Percentiles rank a stretch among this genome's conserved stretches.
Evolutionary conservation across 1,140 invertebrate species (phyloP).

Genomic region (Drosophila navojoa): DNA sequence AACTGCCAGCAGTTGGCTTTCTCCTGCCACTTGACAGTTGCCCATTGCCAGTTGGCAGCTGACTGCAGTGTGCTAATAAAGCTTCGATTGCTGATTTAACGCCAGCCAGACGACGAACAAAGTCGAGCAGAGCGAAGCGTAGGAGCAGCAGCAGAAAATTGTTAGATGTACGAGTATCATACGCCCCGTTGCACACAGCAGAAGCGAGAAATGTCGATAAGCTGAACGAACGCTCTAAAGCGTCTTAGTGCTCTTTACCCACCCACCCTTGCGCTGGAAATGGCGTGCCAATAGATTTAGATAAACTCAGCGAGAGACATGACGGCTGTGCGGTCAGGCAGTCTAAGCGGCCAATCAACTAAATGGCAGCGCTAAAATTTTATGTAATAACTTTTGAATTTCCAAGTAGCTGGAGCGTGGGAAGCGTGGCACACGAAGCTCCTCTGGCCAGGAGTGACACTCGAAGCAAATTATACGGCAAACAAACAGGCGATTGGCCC

Average conservation of each 20-base stretch:
- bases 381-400: slow-evolving; percentile 83
- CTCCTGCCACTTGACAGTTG: slow-evolving; percentile 35
- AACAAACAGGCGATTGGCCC: slow-evolving; percentile 45
- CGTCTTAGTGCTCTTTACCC: slow-evolving; percentile 61
- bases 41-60: slow-evolving; percentile 42
- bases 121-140: slow-evolving; percentile 21
- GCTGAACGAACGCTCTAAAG: slow-evolving; percentile 64
- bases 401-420: slow-evolving; percentile 66
- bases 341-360: slow-evolving; percentile 73
- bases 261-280: not conserved
- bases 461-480: slow-evolving; percentile 54
- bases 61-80: slow-evolving; percentile 76
- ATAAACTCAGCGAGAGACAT: slow-evolving; percentile 56
- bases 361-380: slow-evolving; percentile 80
- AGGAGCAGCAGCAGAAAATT: slow-evolving; percentile 37
- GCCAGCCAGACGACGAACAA: slow-evolving; percentile 43
- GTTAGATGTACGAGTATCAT: slow-evolving; percentile 55
- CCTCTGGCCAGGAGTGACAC: slow-evolving; percentile 53
- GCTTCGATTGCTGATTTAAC: slow-evolving; percentile 80
- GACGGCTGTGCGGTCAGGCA: slow-evolving; percentile 17
- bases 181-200: slow-evolving; percentile 66
- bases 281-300: slow-evolving; percentile 77
- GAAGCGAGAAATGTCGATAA: slow-evolving; percentile 63
- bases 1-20: slow-evolving; percentile 23
- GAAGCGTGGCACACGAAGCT: slow-evolving; percentile 2